A percentile compares a stretch with the other conserved stretches of the same genome.
Conservation (phyloP, 2,888 invertebrate genomes). For the Protodeltote pygarga region DNA sequence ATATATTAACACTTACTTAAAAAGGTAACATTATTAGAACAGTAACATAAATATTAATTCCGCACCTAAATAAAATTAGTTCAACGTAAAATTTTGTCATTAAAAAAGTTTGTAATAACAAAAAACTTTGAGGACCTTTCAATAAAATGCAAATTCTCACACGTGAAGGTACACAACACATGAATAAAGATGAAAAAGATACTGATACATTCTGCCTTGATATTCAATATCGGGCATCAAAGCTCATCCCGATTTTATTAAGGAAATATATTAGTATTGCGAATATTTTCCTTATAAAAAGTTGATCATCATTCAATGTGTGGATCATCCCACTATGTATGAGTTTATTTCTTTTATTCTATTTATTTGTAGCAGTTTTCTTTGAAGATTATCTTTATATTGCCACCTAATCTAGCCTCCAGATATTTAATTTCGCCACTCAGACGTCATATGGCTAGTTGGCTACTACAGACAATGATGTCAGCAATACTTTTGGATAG, state of each 20-base stretch:
- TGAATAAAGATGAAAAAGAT: slow-evolving; percentile 57
- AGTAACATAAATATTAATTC: too few relatives aligned
- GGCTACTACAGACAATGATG: too few relatives aligned
- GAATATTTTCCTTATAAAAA: slow-evolving; percentile 21
- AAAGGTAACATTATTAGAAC: too few relatives aligned
- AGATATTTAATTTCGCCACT: too few relatives aligned
- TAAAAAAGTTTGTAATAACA: not conserved
- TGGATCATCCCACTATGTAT: too few relatives aligned
- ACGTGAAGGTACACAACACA: slow-evolving; percentile 49
- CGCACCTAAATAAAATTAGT: not conserved
- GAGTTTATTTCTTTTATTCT: too few relatives aligned
- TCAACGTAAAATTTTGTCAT: not conserved
- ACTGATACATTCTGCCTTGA: slow-evolving; percentile 41
- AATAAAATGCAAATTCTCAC: slow-evolving; percentile 53
- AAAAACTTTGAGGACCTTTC: slow-evolving; percentile 3
- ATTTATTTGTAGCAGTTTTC: too few relatives aligned
- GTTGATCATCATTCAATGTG: slow-evolving; percentile 6
- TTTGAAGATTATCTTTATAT: too few relatives aligned
- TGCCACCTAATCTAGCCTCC: too few relatives aligned
- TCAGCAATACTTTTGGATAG: too few relatives aligned
- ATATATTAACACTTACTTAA: not conserved
- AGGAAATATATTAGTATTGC: slow-evolving; percentile 17
- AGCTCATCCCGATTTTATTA: slow-evolving; percentile 31
- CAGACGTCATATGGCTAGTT: too few relatives aligned
- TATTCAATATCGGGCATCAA: slow-evolving; percentile 55